Conservation (phyloP, 2,888 invertebrate genomes). For the Mechanitis mazaeus region DNA sequence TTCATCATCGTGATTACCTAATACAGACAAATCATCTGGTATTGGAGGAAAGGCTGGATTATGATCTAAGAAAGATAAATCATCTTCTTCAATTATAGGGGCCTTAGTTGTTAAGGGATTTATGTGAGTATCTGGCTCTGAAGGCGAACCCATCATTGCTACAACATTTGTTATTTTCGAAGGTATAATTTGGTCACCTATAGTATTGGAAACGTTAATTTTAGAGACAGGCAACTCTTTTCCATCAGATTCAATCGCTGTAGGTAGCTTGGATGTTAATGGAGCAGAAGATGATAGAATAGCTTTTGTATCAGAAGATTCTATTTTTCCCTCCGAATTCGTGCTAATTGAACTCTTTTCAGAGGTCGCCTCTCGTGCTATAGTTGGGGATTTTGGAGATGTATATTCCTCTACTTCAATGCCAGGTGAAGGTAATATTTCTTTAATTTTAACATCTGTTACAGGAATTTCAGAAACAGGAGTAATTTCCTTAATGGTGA, state of each 20-base stretch:
- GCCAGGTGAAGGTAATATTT: constrained; percentile 59
- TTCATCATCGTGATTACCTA: constrained; percentile 63
- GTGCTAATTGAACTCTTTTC: constrained; percentile 41
- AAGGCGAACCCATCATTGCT: constrained; percentile 46
- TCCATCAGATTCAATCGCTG: constrained; percentile 34
- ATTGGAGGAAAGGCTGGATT: constrained; percentile 70
- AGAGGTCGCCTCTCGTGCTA: constrained; percentile 62
- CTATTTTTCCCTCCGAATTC: constrained; percentile 40
- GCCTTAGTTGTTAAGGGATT: constrained; percentile 50
- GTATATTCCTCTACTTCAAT: constrained; percentile 61
- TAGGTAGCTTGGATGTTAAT: constrained; percentile 35
- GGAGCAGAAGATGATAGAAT: constrained; percentile 41
- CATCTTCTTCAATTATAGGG: constrained; percentile 61
- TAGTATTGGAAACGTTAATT: constrained; percentile 59
- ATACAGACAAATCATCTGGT: constrained; percentile 63
- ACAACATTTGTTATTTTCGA: constrained; percentile 46
- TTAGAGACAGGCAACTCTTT: constrained; percentile 55
- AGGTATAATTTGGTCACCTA: constrained; percentile 52
- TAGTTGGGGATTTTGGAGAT: constrained; percentile 64
- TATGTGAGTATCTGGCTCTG: constrained; percentile 30
- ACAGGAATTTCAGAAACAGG: constrained; percentile 71
- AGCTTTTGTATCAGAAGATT: constrained; percentile 47
- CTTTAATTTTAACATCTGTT: constrained; percentile 67
- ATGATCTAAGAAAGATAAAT: constrained; percentile 51
- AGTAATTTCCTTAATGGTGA: constrained; percentile 79